Evolutionary conservation across 2,797 vertebrate species (phyloP), one percentile per base, ranked within the genome.

Genomic region (Phrynocephalus guinanensis): DNA sequence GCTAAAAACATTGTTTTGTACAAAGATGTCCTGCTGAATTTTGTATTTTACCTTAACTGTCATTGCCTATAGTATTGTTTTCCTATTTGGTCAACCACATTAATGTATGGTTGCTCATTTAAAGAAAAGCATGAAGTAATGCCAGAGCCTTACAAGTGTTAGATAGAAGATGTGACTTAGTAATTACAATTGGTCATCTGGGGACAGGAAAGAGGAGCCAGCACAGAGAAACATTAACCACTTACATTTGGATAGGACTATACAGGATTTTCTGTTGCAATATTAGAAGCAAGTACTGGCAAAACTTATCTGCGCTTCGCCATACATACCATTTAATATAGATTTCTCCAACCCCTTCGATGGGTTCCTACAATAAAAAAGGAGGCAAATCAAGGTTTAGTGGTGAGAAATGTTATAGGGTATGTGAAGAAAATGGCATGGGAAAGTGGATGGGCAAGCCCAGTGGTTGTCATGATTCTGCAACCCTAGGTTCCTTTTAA

Each of bases 1-100:
- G 48, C 6, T 52, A 79, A 79, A 78, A 2, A 56, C 48, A 44
- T 76, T 78, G 7, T n/a, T 63, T 63, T 63, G 60, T 15, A 63
- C n/a, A 16, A 38, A 67, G 2, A 76, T 0, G 84, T 86, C 0
- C 66, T 6, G 1, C 1, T 78, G 71, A 88, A 85, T 70, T 90
- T 68, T 82, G 50, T 91, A 83, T 85, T 88, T 56, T 84, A n/a
- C 52, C 82, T 82, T 18, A 89, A 89, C 87, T 83, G 82, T 68
- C 10, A 86, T 87, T 26, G 52, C 87, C 68, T 84, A 84, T 88
- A 92, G 83, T 71, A 91, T 20, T 63, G 50, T 60, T 85, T 87
- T 80, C 16, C 56, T 77, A 11, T 90, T 84, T 71, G 28, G 50
- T 86, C 70, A 52, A 10, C 20, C n/a, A 9, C 28, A 48, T n/a